Percentiles rank a stretch among this genome's conserved stretches.
These are phyloP conservation scores for Pitangus sulphuratus DNA, from an alignment of 2,797 vertebrate genomes.

Conservation along the genomic window DNA sequence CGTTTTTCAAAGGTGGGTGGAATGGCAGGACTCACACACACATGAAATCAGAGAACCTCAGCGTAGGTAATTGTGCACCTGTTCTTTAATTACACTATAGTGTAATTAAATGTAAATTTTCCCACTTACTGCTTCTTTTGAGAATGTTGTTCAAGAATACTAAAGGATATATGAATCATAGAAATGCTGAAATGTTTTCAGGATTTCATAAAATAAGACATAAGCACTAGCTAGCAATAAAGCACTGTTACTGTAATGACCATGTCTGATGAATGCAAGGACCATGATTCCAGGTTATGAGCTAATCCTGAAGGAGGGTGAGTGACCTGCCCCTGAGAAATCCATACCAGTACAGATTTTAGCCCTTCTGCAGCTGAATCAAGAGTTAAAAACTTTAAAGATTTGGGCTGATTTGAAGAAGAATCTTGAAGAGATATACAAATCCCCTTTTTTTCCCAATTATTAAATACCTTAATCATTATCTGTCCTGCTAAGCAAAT, in stretches of 20 bases:
- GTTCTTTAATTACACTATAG: accelerated
- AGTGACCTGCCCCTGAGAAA: background rate
- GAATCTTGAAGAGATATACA: background rate
- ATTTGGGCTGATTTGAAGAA: background rate
- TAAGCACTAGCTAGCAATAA: background rate
- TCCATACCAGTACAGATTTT: background rate
- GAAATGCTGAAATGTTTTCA: background rate
- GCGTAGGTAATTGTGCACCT: accelerated
- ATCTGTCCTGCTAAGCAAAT: background rate
- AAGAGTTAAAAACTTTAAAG: background rate
- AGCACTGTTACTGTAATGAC: background rate
- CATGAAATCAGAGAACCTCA: background rate
- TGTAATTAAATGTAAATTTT: background rate
- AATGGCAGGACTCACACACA: background rate
- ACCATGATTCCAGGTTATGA: background rate
- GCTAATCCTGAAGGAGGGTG: background rate
- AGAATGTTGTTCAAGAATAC: background rate
- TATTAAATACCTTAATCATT: background rate
- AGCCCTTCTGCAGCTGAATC: background rate
- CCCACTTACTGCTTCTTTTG: background rate
- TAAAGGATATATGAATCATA: background rate
- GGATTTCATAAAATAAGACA: background rate
- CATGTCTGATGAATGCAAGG: background rate
- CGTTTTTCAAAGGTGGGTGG: background rate
- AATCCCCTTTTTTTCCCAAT: background rate